Evolutionary conservation across 2,888 invertebrate species (phyloP), one percentile per base, ranked within the genome.

Genomic region (Habroteleia sp.): DNA sequence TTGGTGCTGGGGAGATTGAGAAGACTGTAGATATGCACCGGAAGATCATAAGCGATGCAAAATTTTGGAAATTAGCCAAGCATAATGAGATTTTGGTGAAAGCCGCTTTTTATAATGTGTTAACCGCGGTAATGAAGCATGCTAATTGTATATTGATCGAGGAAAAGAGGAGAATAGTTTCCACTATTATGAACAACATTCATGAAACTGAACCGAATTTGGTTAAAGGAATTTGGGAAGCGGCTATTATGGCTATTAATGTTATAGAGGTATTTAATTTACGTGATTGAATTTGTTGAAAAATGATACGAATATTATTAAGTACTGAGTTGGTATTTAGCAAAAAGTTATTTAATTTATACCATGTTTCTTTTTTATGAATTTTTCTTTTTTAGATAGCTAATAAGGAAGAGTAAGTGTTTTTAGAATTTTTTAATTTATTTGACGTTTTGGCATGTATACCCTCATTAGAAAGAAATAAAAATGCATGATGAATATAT

Each of bases 31-130:
- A 90, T 0, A 88, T 89, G 60, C 90, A 94, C 77, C 77, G 81
- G 1, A 89, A 90, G 48, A 89, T 95, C 48, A 85, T 95, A 68
- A 89, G 89, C 0, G 90, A 91, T 78, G 83, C 87, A 14, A 91
- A 92, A 84, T 96, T 95, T 89, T 96, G 96, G 96, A 93, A 92
- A 81, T 90, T 92, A 33, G 89, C 91, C 1, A 91, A 91, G 77
- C 90, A 92, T 81, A 90, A 91, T 79, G 84, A 90, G 17, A 79
- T 90, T 5, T 83, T 89, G 3, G 87, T 91, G 8, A 90, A 89
- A 81, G 87, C 91, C 1, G 92, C 94, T n/a, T 95, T 94, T 92
- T 96, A 92, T 88, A 91, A 90, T 76, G 91, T 92, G 0, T 79
- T 94, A 58, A 91, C 92, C 2, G 89, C 92, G 4, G 72, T 94